Conservation (phyloP, 2,888 invertebrate genomes). For the Eupeodes latifasciatus region DNA sequence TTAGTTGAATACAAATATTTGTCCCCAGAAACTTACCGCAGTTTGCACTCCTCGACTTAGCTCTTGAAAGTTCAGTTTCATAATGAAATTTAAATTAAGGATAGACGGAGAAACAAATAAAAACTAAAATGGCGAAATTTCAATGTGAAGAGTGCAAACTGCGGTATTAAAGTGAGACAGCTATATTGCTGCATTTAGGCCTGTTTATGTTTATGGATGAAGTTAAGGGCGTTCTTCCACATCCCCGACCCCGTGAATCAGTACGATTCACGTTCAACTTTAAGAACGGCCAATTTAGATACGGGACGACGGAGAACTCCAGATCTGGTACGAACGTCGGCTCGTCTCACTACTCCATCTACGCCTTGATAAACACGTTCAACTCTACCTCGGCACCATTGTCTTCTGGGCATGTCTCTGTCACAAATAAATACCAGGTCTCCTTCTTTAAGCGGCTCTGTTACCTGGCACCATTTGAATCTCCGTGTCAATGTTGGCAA, state of each 20-base stretch:
- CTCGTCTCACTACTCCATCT: slow-evolving; percentile 45
- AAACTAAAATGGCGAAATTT: no score
- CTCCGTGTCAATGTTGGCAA: slow-evolving; percentile 36
- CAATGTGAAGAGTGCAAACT: no score
- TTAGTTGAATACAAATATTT: no score
- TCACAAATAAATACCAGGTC: not conserved
- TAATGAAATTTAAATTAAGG: no score
- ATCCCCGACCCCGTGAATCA: slow-evolving; percentile 50
- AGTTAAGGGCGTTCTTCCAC: slow-evolving; percentile 6
- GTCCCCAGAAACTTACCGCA: no score
- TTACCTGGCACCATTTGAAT: slow-evolving; percentile 55
- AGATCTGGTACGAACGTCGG: slow-evolving; percentile 34
- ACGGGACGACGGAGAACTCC: slow-evolving; percentile 32
- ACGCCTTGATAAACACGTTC: not conserved
- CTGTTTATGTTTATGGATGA: no score
- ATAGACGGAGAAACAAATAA: no score
- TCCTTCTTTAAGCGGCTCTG: slow-evolving; percentile 23
- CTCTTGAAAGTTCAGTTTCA: no score
- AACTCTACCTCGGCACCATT: not conserved
- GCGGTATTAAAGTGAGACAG: no score
- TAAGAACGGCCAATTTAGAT: slow-evolving; percentile 28
- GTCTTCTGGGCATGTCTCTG: not conserved
- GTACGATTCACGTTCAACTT: slow-evolving; percentile 22
- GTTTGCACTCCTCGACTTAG: no score
- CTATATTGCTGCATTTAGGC: no score